A percentile compares a stretch with the other conserved stretches of the same genome.
Evolutionary conservation across 2,888 invertebrate species (phyloP).

Genomic region (Mycalesis mineus): DNA sequence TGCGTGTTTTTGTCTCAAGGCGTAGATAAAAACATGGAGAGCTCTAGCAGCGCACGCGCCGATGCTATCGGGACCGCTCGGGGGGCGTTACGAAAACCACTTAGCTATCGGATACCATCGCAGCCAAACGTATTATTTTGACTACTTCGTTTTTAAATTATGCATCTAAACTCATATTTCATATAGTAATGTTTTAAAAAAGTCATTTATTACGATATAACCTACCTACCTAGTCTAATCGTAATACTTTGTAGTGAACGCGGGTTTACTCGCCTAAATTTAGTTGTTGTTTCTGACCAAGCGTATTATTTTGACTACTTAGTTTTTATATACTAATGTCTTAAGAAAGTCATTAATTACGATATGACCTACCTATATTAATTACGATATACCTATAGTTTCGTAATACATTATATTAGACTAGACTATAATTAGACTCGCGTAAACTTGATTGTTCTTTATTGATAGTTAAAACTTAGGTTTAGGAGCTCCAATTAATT

Average conservation of each 20-base stretch:
- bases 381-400: too few relatives aligned
- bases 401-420: slow-evolving; percentile 12
- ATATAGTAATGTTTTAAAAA: slow-evolving; percentile 7
- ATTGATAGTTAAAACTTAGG: too few relatives aligned
- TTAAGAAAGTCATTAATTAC: slow-evolving; percentile 8
- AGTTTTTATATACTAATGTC: slow-evolving; percentile 37
- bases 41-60: slow-evolving; percentile 47
- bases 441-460: too few relatives aligned
- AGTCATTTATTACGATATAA: slow-evolving; percentile 3
- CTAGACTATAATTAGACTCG: too few relatives aligned
- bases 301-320: slow-evolving; percentile 71
- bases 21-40: slow-evolving; percentile 38
- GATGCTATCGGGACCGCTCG: slow-evolving; percentile 61
- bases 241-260: slow-evolving; percentile 11
- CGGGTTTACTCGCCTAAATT: too few relatives aligned
- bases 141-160: slow-evolving; percentile 64
- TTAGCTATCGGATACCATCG: slow-evolving; percentile 72
- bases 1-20: slow-evolving; percentile 45
- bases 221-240: background rate
- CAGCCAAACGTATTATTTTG: slow-evolving; percentile 64
- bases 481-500: too few relatives aligned
- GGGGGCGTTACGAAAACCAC: slow-evolving; percentile 75
- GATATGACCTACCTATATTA: background rate
- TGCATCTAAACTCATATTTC: slow-evolving; percentile 47
- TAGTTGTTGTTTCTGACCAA: too few relatives aligned